Percentiles rank a stretch among this genome's conserved stretches.
Conservation (phyloP, 2,888 invertebrate genomes). For the Erannis defoliaria region DNA sequence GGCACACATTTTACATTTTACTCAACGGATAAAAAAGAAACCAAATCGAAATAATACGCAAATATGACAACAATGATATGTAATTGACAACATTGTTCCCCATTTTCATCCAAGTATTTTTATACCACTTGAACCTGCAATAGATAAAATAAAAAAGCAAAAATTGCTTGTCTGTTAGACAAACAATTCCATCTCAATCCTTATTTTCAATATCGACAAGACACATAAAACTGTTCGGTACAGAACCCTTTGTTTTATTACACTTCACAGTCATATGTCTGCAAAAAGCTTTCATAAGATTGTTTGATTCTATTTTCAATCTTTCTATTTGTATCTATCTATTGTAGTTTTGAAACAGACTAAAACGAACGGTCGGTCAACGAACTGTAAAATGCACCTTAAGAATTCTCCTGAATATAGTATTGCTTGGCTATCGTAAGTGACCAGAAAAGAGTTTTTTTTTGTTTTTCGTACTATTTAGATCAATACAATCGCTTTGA, state of each 20-base stretch:
- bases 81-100: too few relatives aligned
- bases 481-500: too few relatives aligned
- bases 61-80: too few relatives aligned
- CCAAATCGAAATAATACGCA: too few relatives aligned
- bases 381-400: not conserved
- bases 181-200: conserved; percentile 6
- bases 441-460: too few relatives aligned
- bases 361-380: not conserved
- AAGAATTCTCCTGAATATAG: too few relatives aligned
- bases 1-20: too few relatives aligned
- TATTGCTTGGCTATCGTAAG: too few relatives aligned
- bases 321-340: conserved; percentile 3
- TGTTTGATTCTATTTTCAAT: conserved; percentile 21
- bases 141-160: not conserved
- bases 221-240: conserved; percentile 18
- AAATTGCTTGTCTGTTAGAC: conserved; percentile 11
- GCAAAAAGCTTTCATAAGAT: conserved; percentile 20
- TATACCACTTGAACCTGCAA: not conserved
- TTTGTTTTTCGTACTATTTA: too few relatives aligned
- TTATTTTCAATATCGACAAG: conserved; percentile 23
- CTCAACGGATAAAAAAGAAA: too few relatives aligned
- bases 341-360: conserved; percentile 3
- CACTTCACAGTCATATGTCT: conserved; percentile 16
- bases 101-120: not conserved
- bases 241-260: conserved; percentile 19